A percentile compares a stretch with the other conserved stretches of the same genome.
Evolutionary conservation across 2,888 invertebrate species (phyloP).

Genomic region (Parthenolecanium corni): DNA sequence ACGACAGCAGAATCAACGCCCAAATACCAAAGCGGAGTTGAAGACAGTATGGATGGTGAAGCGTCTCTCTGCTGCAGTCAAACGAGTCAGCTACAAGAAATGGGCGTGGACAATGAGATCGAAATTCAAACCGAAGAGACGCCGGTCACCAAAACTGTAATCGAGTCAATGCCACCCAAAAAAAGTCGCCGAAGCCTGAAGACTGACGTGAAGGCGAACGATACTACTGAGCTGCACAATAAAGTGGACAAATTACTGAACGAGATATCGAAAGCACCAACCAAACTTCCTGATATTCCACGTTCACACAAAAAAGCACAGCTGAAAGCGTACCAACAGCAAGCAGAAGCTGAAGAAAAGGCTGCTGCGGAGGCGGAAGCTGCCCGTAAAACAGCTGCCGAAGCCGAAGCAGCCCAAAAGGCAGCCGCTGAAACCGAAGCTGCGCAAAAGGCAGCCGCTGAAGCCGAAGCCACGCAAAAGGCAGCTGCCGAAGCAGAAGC

Average conservation of each 20-base stretch:
- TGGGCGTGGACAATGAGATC: constrained; percentile 13
- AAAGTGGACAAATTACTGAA: constrained; percentile 48
- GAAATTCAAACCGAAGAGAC: constrained; percentile 16
- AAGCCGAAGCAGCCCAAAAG: neutral
- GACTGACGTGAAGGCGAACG: constrained; percentile 29
- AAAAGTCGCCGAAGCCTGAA: too few species aligned
- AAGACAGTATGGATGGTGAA: neutral
- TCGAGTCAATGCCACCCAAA: neutral
- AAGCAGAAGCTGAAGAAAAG: neutral
- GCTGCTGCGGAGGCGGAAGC: neutral
- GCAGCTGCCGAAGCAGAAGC: neutral
- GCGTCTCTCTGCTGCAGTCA: constrained; percentile 28
- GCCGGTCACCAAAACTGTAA: neutral
- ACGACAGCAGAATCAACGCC: neutral
- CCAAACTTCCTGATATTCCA: constrained; percentile 16
- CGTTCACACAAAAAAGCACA: constrained; percentile 18
- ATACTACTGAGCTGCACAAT: constrained; percentile 35
- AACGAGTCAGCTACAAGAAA: constrained; percentile 17
- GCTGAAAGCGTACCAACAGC: constrained; percentile 2
- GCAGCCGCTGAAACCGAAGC: neutral
- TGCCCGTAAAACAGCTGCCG: neutral
- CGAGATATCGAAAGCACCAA: constrained; percentile 46
- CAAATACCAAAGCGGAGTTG: neutral
- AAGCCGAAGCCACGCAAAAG: neutral
- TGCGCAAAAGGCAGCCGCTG: neutral